Evolutionary conservation across 2,888 invertebrate genomes (phyloP), one percentile per base, ranked within the genome.

Genomic region (Conomelus anceps): DNA sequence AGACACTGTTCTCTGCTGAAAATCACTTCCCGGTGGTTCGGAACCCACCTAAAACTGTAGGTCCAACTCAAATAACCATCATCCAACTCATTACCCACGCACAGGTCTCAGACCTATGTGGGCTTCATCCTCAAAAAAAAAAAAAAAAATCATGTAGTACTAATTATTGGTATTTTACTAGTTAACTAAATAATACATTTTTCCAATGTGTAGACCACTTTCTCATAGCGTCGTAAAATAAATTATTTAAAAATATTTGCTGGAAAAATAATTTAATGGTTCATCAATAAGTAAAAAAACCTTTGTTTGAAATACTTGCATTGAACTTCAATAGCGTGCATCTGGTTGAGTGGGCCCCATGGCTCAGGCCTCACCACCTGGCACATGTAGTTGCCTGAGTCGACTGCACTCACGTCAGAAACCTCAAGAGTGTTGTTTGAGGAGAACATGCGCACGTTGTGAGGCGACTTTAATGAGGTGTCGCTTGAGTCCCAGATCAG

Each of bases 271-370:
- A 41, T 17, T 41, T 41, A 41, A 13, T 13, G 17, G 17, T 13
- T 13, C 11, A 11, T 41, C 11, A 41, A 41, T 41, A 41, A 89
- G 24, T 26, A 26, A 24, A 41, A 63, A 41, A 84, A 22, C 88
- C 9, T 88, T 22, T 9, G 63, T 63, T 20, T 4, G 4, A 63
- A 86, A 20, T 91, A 95, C 96, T 95, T 93, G 96, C 96, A 96
- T 93, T 96, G 95, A 3, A 97, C 97, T 94, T 97, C 96, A 91
- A 97, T 96, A 22, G 96, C 95, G 92, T 97, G 97, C 1, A 95
- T 94, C 93, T 97, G 97, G 84, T 95, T 94, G n/a, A 96, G 95
- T 0, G 95, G 94, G 0, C 95, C 95, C 96, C 95, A 96, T 0
- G 96, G 96, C 29, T 95, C 94, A 0, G 95, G 94, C 22, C 96